Evolutionary conservation across 2,888 invertebrate species (phyloP).

Genomic region (Diarsia brunnea): DNA sequence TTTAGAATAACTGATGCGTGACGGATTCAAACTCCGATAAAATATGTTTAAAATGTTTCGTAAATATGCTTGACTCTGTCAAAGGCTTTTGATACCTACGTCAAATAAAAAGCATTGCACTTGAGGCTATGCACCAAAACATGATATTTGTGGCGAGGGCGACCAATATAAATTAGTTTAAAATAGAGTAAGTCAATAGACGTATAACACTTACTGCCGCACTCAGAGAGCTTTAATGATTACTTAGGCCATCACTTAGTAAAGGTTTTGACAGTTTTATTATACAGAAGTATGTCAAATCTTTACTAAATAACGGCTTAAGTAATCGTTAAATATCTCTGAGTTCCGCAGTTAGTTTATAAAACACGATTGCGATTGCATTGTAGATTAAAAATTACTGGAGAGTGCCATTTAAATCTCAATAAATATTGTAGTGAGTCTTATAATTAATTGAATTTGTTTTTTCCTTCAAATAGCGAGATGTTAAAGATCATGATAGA

Average conservation of each 20-base stretch:
- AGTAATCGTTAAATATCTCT: no score
- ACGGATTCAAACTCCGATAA: neutral
- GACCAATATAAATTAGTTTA: neutral
- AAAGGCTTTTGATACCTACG: conserved; percentile 18
- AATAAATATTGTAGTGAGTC: neutral
- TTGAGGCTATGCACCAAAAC: neutral
- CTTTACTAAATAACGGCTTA: no score
- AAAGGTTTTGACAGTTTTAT: no score
- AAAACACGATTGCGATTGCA: no score
- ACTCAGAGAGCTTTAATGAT: no score
- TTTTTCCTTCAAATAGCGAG: conserved; percentile 73
- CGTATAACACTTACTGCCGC: neutral
- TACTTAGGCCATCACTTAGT: no score
- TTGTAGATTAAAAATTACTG: no score
- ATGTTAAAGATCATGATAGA: conserved; percentile 81
- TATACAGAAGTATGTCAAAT: no score
- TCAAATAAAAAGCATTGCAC: neutral
- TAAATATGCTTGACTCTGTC: neutral
- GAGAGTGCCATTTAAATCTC: neutral
- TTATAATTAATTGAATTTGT: conserved; percentile 8
- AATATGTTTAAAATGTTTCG: neutral
- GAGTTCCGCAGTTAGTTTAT: no score
- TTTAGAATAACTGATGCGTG: neutral
- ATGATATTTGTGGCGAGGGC: neutral
- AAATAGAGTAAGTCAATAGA: neutral